Conservation (phyloP, 2,113 vertebrate species). For the Tringa solitaria region DNA sequence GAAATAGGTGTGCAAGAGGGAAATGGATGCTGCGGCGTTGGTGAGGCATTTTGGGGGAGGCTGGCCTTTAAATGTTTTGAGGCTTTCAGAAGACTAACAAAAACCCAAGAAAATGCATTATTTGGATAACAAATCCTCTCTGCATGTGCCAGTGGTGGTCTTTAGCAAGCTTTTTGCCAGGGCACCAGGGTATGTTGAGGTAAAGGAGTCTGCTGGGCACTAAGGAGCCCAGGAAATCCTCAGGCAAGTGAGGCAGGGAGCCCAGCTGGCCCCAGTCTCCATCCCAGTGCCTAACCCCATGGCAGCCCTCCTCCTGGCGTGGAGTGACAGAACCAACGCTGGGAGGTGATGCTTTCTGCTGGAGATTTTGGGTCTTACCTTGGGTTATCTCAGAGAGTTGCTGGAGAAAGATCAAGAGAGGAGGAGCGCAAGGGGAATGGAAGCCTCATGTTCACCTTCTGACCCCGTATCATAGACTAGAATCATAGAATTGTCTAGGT, state of each 20-base stretch:
- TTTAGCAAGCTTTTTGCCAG: background rate
- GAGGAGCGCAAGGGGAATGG: fast-evolving
- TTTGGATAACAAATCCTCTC: background rate
- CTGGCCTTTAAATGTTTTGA: background rate
- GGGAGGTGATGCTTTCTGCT: background rate
- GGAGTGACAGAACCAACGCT: background rate
- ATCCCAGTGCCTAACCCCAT: fast-evolving
- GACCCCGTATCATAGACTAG: background rate
- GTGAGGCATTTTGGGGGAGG: fast-evolving
- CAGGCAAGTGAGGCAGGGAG: fast-evolving
- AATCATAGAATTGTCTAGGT: background rate
- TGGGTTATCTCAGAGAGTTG: background rate
- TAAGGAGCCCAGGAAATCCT: background rate
- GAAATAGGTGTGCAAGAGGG: background rate
- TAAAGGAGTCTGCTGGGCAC: background rate
- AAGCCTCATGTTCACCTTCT: background rate
- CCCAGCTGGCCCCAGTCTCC: background rate
- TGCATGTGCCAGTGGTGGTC: background rate
- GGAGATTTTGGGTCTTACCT: background rate
- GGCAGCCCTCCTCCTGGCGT: fast-evolving
- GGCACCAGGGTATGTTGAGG: fast-evolving
- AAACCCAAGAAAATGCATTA: background rate
- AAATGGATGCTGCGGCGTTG: fast-evolving
- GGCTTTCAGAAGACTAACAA: background rate
- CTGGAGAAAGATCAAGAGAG: background rate